Conservation (phyloP, 2,113 vertebrate species). For the Poicephalus gulielmi region DNA sequence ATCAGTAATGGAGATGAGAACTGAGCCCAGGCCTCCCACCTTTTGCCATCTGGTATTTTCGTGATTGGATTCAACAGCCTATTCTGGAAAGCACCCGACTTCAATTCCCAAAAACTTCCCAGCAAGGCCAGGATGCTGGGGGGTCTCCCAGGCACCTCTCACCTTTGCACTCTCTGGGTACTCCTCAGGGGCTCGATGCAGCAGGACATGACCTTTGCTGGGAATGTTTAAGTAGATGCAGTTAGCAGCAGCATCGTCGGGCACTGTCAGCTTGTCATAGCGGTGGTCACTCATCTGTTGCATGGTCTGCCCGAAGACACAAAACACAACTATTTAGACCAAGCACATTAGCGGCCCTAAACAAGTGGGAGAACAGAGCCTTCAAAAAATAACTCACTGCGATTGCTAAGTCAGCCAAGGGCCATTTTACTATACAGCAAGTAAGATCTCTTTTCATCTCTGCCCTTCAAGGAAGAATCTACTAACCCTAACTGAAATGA, state of each 20-base stretch:
- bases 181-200: conserved; percentile 87
- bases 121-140: rapidly evolving
- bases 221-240: conserved; percentile 93
- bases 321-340: background rate
- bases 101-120: background rate
- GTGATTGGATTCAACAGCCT: background rate
- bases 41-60: background rate
- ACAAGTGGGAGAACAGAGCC: background rate
- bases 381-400: background rate
- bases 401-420: background rate
- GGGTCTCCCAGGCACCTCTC: background rate
- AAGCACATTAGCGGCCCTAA: background rate
- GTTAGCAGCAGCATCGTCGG: conserved; percentile 91
- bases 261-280: conserved; percentile 95
- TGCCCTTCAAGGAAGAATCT: background rate
- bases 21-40: background rate
- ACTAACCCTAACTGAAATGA: background rate
- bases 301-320: conserved; percentile 84
- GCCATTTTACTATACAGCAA: background rate
- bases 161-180: conserved; percentile 93
- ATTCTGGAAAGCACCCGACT: background rate
- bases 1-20: background rate
- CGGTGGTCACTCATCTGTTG: conserved; percentile 97
- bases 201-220: conserved; percentile 88
- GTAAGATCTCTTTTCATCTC: background rate